Conservation (phyloP, 2,888 invertebrate genomes). For the Neelides folsomi region DNA sequence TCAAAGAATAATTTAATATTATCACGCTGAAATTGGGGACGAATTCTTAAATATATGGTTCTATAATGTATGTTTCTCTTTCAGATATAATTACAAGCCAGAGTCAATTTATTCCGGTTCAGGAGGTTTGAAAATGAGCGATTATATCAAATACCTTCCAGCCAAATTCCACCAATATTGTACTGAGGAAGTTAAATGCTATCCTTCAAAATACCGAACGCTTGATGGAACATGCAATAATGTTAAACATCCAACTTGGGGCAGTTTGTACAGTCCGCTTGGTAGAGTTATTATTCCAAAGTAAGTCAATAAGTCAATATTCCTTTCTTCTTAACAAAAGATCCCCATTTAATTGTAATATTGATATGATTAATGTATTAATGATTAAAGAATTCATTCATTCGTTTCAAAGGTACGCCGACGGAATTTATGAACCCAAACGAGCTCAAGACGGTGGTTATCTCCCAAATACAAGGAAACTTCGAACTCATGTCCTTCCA, state of each 20-base stretch:
- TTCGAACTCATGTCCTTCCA: constrained; percentile 21
- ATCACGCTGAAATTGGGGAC: too few relatives aligned
- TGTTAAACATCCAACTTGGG: constrained; percentile 21
- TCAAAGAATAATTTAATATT: too few relatives aligned
- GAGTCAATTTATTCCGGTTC: constrained; percentile 21
- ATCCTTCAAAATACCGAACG: constrained; percentile 23
- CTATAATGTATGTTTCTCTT: background rate
- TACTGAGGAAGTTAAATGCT: constrained; percentile 20
- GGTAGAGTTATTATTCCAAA: constrained; percentile 23
- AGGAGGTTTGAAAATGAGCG: constrained; percentile 12
- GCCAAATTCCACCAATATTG: constrained; percentile 20
- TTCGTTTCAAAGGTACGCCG: constrained; percentile 15
- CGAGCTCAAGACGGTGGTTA: constrained; percentile 12
- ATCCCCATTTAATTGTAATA: background rate
- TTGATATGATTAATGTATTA: background rate
- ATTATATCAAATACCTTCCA: constrained; percentile 21
- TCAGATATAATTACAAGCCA: constrained; percentile 29
- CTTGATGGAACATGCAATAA: constrained; percentile 32
- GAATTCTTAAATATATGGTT: too few relatives aligned
- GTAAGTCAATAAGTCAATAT: constrained; percentile 11
- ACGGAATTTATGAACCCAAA: constrained; percentile 15
- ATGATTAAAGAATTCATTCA: background rate
- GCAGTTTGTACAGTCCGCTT: constrained; percentile 16
- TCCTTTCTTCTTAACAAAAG: background rate
- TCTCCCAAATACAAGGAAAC: constrained; percentile 17